phyloP scores from a whole-genome alignment of 2,797 vertebrate species.

The Hippopotamyrus pictus region DNA sequence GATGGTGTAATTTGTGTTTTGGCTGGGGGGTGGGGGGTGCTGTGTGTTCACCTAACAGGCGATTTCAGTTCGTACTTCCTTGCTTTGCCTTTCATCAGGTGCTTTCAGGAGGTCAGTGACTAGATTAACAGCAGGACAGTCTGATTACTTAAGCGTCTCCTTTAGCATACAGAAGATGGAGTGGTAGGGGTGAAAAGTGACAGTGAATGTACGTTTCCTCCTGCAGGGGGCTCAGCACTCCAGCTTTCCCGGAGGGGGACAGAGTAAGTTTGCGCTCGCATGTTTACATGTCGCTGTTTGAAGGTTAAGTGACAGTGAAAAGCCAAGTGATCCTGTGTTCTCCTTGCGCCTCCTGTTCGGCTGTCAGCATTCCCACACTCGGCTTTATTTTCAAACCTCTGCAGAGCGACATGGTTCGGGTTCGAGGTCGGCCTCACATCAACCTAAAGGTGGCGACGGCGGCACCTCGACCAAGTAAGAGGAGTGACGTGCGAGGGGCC shows the following conservation, averaged over 20 bases:
- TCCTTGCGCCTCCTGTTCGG: not conserved
- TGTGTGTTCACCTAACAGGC: not conserved
- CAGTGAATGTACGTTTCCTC: conserved; percentile 25
- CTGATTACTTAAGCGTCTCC: not conserved
- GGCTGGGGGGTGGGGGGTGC: not conserved
- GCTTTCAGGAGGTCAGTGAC: not conserved
- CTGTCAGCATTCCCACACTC: not conserved
- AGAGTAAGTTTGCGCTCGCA: conserved; percentile 72
- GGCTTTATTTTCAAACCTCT: not conserved
- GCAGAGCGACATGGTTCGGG: conserved; percentile 86
- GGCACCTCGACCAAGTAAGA: conserved; percentile 66
- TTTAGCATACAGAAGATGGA: not conserved
- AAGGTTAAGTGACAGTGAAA: not conserved
- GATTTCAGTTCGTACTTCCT: not conserved
- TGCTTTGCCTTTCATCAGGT: not conserved
- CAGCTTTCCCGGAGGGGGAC: conserved; percentile 72
- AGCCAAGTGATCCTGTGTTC: not conserved
- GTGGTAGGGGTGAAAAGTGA: not conserved
- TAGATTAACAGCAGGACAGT: not conserved
- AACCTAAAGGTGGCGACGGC: conserved; percentile 71
- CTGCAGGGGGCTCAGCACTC: conserved; percentile 77
- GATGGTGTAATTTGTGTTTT: not conserved
- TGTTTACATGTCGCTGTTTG: not conserved
- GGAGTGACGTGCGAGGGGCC: not conserved
- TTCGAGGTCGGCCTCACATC: conserved; percentile 77